A percentile compares a stretch with the other conserved stretches of the same genome.
These are phyloP conservation scores for Steinernema carpocapsae DNA, from an alignment of 2,888 invertebrate genomes.

Conservation along the genomic window DNA sequence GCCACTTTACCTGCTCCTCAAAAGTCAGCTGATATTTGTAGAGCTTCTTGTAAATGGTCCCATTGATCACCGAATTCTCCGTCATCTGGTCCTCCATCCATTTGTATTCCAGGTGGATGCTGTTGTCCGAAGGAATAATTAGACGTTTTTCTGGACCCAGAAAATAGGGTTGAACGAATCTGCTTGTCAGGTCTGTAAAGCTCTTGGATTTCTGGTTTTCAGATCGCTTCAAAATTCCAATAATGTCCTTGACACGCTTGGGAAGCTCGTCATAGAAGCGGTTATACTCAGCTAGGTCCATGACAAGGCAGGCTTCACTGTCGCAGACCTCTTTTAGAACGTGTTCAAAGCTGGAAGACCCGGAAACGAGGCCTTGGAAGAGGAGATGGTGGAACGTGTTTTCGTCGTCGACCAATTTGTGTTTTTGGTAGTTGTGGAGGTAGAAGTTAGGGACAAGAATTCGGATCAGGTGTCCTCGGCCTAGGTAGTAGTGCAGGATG, in stretches of 20 bases:
- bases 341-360: neutral
- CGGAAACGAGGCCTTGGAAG: neutral
- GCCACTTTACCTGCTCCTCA: neutral
- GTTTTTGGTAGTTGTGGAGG: neutral
- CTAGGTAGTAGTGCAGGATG: slow-evolving; percentile 3
- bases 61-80: neutral
- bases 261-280: neutral
- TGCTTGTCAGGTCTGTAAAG: neutral
- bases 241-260: neutral
- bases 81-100: slow-evolving; percentile 22
- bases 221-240: neutral
- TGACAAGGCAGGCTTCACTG: slow-evolving; percentile 6
- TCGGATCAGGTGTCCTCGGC: neutral
- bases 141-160: neutral
- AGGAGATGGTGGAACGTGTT: neutral
- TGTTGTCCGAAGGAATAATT: slow-evolving; percentile 4
- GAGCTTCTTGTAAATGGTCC: neutral
- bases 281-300: slow-evolving; percentile 1
- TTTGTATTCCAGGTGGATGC: neutral
- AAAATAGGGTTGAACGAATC: slow-evolving; percentile 16
- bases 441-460: neutral
- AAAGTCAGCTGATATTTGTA: neutral
- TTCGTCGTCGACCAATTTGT: neutral
- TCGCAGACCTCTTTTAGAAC: neutral
- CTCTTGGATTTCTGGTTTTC: too few species aligned